These are phyloP conservation scores for Serranus cabrilla DNA, from an alignment of 2,797 vertebrate genomes.

Conservation along the genomic window DNA sequence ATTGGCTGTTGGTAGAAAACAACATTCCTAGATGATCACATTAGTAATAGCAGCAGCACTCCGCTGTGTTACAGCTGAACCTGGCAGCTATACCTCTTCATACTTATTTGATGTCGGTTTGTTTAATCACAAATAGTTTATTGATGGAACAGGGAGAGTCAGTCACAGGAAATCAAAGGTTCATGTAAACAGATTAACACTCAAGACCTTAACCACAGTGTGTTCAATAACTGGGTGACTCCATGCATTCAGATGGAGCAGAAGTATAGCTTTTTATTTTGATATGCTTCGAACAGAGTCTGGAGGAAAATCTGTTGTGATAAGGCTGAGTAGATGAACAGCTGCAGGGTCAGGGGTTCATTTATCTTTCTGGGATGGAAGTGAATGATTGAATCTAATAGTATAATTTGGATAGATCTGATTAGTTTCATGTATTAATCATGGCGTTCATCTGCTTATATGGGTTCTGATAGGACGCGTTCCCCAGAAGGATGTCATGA, in stretches of 20 bases:
- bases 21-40: not conserved
- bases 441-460: too few relatives aligned
- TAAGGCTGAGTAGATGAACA: not conserved
- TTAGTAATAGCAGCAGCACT: not conserved
- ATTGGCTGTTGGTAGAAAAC: not conserved
- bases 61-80: not conserved
- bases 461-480: not conserved
- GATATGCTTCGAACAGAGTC: not conserved
- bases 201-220: not conserved
- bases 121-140: conserved; percentile 10
- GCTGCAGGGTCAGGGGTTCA: not conserved
- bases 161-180: conserved; percentile 1
- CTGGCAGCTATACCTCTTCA: not conserved
- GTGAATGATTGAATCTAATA: not conserved
- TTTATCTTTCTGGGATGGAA: not conserved
- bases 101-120: not conserved
- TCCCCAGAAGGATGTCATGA: not conserved
- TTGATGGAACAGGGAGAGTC: not conserved
- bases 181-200: conserved; percentile 7
- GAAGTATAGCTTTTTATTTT: not conserved
- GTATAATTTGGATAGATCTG: not conserved
- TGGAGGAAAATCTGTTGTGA: not conserved
- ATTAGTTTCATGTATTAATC: not conserved
- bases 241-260: not conserved
- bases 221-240: not conserved